A percentile compares a stretch with the other conserved stretches of the same genome.
Evolutionary conservation across 2,888 invertebrate species (phyloP).

Genomic region (Coremacera marginata): DNA sequence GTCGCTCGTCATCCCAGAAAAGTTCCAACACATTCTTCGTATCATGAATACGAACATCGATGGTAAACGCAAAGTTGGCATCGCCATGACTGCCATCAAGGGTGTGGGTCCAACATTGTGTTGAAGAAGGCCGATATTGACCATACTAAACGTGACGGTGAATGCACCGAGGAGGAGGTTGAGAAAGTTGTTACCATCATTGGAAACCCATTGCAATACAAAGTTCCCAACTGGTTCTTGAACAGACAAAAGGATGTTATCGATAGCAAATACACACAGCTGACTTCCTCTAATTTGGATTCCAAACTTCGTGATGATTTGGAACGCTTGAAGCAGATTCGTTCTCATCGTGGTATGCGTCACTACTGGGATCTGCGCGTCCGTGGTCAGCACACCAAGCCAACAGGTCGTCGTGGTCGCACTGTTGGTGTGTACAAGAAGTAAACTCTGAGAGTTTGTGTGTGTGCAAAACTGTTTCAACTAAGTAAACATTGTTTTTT

Average conservation of each 20-base stretch:
- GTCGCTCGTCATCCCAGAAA: slow-evolving; percentile 98
- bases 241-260: no score
- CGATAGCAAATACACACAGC: slow-evolving; percentile 98
- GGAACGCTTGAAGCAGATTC: slow-evolving; percentile 99
- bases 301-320: slow-evolving; percentile 99
- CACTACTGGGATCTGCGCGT: no score
- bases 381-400: slow-evolving; percentile 99
- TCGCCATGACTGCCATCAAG: no score
- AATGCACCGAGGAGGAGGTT: slow-evolving; percentile 98
- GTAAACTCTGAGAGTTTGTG: slow-evolving; percentile 72
- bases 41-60: no score
- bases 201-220: slow-evolving; percentile 97
- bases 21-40: slow-evolving; percentile 99
- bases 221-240: slow-evolving; percentile 99
- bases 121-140: slow-evolving; percentile 99
- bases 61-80: no score
- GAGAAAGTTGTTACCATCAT: slow-evolving; percentile 99
- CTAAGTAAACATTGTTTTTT: neutral
- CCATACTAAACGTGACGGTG: slow-evolving; percentile 97
- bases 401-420: slow-evolving; percentile 98
- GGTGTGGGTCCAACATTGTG: slow-evolving; percentile 98
- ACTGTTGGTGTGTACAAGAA: slow-evolving; percentile 99
- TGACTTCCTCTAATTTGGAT: slow-evolving; percentile 94
- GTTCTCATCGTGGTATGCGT: slow-evolving; percentile 98
- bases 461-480: slow-evolving; percentile 22